Evolutionary conservation across 1,140 invertebrate species (phyloP).

Genomic region (Wasmannia auropunctata): DNA sequence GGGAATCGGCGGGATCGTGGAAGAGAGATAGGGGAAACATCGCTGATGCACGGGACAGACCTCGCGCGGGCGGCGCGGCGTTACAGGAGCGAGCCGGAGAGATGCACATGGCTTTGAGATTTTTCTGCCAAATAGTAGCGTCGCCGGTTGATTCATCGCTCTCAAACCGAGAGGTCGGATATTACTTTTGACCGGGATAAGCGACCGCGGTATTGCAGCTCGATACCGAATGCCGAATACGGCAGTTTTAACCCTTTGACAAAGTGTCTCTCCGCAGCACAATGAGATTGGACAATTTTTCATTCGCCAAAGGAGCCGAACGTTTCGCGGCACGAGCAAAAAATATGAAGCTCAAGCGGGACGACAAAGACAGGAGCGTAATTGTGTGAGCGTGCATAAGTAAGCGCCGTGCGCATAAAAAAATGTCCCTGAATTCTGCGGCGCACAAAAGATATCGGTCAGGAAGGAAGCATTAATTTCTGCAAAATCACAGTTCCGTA

Average conservation of each 20-base stretch:
- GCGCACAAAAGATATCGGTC: background rate
- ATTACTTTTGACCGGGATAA: slow-evolving; percentile 23
- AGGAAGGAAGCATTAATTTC: background rate
- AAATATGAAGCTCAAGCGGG: background rate
- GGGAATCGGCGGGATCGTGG: slow-evolving; percentile 1
- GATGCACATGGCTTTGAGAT: slow-evolving; percentile 1
- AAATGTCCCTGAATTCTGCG: too few species aligned
- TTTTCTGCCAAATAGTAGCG: slow-evolving; percentile 3
- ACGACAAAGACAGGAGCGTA: background rate
- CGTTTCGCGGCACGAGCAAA: background rate
- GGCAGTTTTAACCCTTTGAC: background rate
- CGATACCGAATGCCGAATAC: background rate
- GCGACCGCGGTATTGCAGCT: background rate
- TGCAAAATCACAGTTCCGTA: background rate
- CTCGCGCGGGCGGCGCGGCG: slow-evolving; percentile 3
- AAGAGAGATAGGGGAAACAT: slow-evolving; percentile 20
- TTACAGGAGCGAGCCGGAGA: background rate
- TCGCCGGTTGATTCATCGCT: background rate
- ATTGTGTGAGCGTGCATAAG: background rate
- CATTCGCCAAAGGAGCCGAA: background rate
- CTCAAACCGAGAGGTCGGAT: background rate
- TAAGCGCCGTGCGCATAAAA: too few species aligned
- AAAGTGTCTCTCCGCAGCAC: background rate
- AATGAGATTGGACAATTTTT: background rate
- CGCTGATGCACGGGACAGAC: slow-evolving; percentile 39